Conservation (phyloP, 1,140 invertebrate genomes). For the Scaptodrosophila lebanonensis region DNA sequence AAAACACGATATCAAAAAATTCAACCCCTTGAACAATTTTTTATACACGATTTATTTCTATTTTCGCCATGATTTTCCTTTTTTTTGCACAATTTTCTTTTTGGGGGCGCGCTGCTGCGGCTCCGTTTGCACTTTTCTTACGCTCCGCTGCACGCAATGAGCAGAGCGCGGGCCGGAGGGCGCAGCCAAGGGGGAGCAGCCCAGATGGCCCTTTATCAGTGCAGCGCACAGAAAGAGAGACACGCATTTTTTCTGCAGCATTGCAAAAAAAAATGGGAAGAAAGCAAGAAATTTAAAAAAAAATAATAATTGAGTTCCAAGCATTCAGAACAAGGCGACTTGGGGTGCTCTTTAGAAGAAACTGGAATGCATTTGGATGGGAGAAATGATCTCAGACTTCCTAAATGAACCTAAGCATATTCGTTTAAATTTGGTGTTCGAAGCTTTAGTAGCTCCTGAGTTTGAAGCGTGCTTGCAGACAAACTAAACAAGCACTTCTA, state of each 20-base stretch:
- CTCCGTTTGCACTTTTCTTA: slow-evolving; percentile 33
- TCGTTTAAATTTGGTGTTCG: no score
- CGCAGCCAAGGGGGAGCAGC: background rate
- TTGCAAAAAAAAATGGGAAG: no score
- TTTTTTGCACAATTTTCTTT: slow-evolving; percentile 46
- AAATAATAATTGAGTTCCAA: no score
- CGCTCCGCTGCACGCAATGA: slow-evolving; percentile 46
- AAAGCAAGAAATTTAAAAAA: no score
- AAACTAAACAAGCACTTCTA: no score
- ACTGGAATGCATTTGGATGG: no score
- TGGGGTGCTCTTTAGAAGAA: no score
- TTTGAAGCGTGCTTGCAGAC: no score
- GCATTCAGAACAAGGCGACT: no score
- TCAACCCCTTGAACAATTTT: slow-evolving; percentile 70
- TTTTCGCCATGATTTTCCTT: slow-evolving; percentile 23
- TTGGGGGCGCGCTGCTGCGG: slow-evolving; percentile 22
- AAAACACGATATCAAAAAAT: slow-evolving; percentile 51
- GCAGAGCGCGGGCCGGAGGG: background rate
- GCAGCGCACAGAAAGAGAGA: background rate
- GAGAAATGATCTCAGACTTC: no score
- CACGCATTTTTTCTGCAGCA: background rate
- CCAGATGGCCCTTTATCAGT: slow-evolving; percentile 7
- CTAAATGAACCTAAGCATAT: no score
- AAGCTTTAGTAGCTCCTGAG: no score
- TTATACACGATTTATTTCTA: slow-evolving; percentile 69